phyloP scores from a whole-genome alignment of 1,140 invertebrate species.

The Adelges cooleyi region DNA sequence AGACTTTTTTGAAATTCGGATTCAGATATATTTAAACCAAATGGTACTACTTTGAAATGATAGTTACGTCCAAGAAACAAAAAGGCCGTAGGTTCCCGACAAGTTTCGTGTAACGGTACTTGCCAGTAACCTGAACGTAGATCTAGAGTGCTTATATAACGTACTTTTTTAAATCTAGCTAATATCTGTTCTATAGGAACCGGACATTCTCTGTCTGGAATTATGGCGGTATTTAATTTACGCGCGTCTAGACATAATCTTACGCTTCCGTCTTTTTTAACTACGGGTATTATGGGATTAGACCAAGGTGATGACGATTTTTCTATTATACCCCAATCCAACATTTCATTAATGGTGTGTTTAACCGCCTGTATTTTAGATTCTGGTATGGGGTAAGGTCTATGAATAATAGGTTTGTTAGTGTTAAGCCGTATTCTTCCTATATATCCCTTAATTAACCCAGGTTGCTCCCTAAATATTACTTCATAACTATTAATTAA shows the following conservation, averaged over 20 bases:
- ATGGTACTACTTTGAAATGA: background rate
- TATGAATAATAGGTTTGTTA: background rate
- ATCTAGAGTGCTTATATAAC: background rate
- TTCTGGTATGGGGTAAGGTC: background rate
- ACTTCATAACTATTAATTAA: background rate
- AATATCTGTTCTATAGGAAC: background rate
- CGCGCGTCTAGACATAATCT: background rate
- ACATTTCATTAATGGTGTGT: background rate
- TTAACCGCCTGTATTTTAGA: background rate
- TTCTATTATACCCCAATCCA: background rate
- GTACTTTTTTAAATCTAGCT: background rate
- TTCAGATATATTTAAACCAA: background rate
- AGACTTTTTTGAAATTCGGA: background rate
- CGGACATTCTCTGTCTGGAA: background rate
- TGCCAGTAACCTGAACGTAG: background rate
- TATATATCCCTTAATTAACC: background rate
- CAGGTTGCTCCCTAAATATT: background rate
- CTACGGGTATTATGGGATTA: background rate
- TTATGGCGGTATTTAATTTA: background rate
- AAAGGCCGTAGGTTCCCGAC: background rate
- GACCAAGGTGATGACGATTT: background rate
- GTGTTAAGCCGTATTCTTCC: background rate
- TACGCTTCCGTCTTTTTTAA: background rate
- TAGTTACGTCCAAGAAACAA: background rate
- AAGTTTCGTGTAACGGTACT: background rate